A percentile compares a stretch with the other conserved stretches of the same genome.
These are phyloP conservation scores for Eulimnadia texana DNA, from an alignment of 1,140 invertebrate species.

Conservation along the genomic window DNA sequence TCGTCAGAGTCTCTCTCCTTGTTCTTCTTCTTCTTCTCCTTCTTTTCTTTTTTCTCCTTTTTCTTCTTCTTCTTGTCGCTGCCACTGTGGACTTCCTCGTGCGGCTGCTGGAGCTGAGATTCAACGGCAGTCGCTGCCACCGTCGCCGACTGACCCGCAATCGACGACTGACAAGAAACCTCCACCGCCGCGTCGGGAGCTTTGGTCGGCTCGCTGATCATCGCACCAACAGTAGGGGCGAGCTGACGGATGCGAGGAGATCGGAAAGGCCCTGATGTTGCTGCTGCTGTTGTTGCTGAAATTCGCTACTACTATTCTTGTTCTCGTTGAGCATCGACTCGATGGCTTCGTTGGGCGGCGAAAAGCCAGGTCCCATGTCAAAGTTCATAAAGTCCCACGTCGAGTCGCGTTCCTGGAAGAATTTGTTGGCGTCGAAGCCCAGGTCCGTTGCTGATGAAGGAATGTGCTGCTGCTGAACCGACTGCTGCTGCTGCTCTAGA, in stretches of 20 bases:
- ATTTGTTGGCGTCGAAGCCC: neutral
- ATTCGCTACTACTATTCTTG: neutral
- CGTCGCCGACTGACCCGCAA: neutral
- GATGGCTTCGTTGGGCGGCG: conserved; percentile 1
- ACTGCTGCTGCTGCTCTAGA: neutral
- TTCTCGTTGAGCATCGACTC: conserved; percentile 5
- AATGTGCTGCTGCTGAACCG: neutral
- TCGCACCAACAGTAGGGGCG: no score
- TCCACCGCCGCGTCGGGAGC: neutral
- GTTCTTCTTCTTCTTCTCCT: conserved; percentile 13
- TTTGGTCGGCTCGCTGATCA: no score
- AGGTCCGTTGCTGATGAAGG: neutral
- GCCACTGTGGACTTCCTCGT: neutral
- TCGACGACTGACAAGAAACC: neutral
- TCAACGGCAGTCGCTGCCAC: neutral
- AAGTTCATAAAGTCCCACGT: conserved; percentile 7
- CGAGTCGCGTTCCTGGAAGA: conserved; percentile 3
- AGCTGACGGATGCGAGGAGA: no score
- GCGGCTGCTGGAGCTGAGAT: neutral
- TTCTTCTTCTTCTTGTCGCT: conserved; percentile 7
- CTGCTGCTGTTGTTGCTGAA: neutral
- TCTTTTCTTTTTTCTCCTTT: conserved; percentile 10
- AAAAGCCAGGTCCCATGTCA: neutral
- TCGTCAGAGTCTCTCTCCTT: conserved; percentile 11
- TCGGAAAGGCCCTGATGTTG: no score